Evolutionary conservation across 2,888 invertebrate genomes (phyloP).

Genomic region (Drosophila atripex): DNA sequence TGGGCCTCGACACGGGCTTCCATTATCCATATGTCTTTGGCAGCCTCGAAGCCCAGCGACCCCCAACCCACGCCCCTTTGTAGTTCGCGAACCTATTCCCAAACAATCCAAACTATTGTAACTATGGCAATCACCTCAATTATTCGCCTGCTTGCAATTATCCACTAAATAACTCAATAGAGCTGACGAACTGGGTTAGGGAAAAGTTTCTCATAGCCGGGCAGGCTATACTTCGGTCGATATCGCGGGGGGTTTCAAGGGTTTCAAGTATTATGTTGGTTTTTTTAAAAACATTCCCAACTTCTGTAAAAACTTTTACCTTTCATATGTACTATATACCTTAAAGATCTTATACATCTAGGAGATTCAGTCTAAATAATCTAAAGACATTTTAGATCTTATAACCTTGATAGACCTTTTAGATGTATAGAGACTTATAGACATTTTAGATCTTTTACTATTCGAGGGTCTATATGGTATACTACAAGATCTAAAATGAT

Average conservation of each 20-base stretch:
- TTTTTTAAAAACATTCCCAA: no score
- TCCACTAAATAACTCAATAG: conserved; percentile 36
- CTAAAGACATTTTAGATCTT: no score
- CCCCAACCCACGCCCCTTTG: conserved; percentile 1
- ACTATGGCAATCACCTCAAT: conserved; percentile 42
- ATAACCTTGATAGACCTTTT: no score
- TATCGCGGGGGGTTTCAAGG: not conserved
- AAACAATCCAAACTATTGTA: conserved; percentile 32
- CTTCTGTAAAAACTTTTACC: no score
- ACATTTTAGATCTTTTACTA: no score
- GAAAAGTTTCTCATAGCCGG: conserved; percentile 20
- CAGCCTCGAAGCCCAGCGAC: conserved; percentile 8
- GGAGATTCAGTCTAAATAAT: no score
- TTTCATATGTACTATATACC: no score
- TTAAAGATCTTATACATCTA: no score
- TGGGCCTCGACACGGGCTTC: conserved; percentile 32
- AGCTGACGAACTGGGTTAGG: conserved; percentile 37
- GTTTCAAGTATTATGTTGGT: not conserved
- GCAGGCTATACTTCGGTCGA: not conserved
- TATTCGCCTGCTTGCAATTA: conserved; percentile 29
- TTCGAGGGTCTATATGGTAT: no score
- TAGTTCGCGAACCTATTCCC: conserved; percentile 1
- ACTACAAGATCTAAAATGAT: no score
- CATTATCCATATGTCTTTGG: conserved; percentile 2
- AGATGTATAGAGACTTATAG: no score